These are phyloP conservation scores for Petromus typicus DNA, from an alignment of 2,113 vertebrate species.

Conservation along the genomic window DNA sequence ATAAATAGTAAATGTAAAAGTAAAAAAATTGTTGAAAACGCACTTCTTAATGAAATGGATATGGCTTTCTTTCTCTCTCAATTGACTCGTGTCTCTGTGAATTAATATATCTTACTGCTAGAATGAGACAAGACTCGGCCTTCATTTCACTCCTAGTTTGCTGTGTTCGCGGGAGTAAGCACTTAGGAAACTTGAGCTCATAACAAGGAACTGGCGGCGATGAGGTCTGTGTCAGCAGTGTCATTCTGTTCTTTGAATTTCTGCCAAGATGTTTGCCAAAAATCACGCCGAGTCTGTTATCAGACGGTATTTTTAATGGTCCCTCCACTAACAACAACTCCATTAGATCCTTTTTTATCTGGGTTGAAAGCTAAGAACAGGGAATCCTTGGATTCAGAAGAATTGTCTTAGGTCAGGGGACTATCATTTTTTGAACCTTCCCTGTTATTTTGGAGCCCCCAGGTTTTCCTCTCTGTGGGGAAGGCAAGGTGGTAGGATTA, in stretches of 20 bases:
- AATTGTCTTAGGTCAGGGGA: background rate
- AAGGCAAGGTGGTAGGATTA: accelerated
- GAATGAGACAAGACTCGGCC: conserved; percentile 3
- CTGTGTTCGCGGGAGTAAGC: background rate
- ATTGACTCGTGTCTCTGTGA: background rate
- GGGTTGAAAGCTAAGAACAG: background rate
- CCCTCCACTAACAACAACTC: background rate
- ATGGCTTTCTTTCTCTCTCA: conserved; percentile 10
- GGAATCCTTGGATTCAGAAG: background rate
- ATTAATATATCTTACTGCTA: conserved; percentile 39
- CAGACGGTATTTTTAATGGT: conserved; percentile 3
- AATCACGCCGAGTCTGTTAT: background rate
- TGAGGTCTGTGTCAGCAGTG: background rate
- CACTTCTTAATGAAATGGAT: conserved; percentile 41
- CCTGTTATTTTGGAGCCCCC: background rate
- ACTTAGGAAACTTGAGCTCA: background rate
- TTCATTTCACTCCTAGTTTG: background rate
- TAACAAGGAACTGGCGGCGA: background rate
- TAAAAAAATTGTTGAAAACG: conserved; percentile 19
- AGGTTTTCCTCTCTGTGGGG: too few species aligned
- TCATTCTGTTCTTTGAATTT: conserved; percentile 42
- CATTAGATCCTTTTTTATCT: conserved; percentile 11
- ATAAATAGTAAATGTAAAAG: conserved; percentile 54
- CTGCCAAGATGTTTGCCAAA: conserved; percentile 27
- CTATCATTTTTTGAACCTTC: background rate